Base-by-base conservation (phyloP, 1,140 invertebrate species). In the Lordiphosa collinella region DNA sequence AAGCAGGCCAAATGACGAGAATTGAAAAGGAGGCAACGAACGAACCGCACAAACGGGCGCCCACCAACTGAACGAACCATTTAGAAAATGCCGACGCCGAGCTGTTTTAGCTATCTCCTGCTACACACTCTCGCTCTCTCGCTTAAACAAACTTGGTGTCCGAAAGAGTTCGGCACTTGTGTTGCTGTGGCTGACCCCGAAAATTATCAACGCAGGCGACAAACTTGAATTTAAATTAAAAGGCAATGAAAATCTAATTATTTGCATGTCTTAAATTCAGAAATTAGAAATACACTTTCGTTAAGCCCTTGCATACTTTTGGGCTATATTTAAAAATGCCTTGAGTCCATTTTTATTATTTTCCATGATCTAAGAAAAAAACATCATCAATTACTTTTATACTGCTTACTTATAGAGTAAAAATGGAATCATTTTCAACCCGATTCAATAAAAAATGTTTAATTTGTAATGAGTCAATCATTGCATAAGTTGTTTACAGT, bases 171-270 rank as follows among this genome's bases (percentile, higher is more conserved):
- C 38, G 47, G 25, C 29, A 34, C 34, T n/a, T n/a, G 8, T 31
- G 22, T 44, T 25, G 25, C 18, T 35, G 29, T 40, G n/a, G 40
- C 44, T 76, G 78, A 72, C 76, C 76, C 66, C 71, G 71, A 82
- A 84, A 68, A 68, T 57, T 78, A 59, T 60, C 71, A 71, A 50
- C 38, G 62, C 67, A 59, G 75, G 66, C 67, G 76, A 82, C 78
- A 82, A 84, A 76, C 67, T 82, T 84, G 76, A 82, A 84, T 76
- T 84, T 72, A 84, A 82, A 84, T 8, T 76, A 82, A 72, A 82
- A 60, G 54, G 9, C 62, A 68, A 40, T 18, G 38, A 55, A 54
- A 56, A 63, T 32, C 18, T 47, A 35, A 40, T 35, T 16, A 38
- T 14, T 32, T 35, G 11, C 34, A 14, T 68, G 38, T 10, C 36